phyloP scores from a whole-genome alignment of 1,140 invertebrate species.

The Hycleus phaleratus region DNA sequence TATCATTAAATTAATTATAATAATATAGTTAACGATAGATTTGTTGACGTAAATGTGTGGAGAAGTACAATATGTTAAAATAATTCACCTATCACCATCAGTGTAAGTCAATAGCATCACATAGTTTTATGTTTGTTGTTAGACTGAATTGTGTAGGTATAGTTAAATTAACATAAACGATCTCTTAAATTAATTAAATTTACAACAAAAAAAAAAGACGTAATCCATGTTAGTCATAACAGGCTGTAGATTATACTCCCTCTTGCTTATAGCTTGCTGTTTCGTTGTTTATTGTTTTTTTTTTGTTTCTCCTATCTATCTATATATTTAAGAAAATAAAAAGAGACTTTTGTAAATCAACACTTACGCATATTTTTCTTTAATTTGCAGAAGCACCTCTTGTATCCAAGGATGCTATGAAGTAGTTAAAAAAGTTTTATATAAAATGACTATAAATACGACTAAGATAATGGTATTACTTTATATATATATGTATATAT shows the following conservation, averaged over 20 bases:
- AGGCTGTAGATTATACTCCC: too few relatives aligned
- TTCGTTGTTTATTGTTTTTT: conserved; percentile 10
- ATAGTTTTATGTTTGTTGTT: conserved; percentile 17
- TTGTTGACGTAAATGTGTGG: conserved; percentile 6
- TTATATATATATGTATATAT: not conserved
- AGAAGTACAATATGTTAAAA: too few relatives aligned
- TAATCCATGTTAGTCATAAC: too few relatives aligned
- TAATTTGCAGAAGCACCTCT: conserved; percentile 23
- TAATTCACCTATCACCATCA: conserved; percentile 12
- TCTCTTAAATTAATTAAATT: too few relatives aligned
- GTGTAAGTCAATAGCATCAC: conserved; percentile 18
- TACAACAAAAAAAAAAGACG: too few relatives aligned
- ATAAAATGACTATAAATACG: not conserved
- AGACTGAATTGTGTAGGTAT: conserved; percentile 22
- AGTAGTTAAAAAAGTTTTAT: conserved; percentile 2
- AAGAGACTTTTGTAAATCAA: not conserved
- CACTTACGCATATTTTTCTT: conserved; percentile 18
- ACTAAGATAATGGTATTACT: not conserved
- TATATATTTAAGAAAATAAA: too few relatives aligned
- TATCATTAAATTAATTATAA: conserved; percentile 1
- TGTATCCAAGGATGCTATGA: conserved; percentile 20
- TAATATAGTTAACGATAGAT: not conserved
- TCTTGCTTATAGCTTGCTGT: conserved; percentile 5
- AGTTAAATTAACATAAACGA: conserved; percentile 8
- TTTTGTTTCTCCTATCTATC: not conserved